Evolutionary conservation across 2,113 vertebrate genomes (phyloP), one percentile per base, ranked within the genome.

Genomic region (Ictalurus punctatus): DNA sequence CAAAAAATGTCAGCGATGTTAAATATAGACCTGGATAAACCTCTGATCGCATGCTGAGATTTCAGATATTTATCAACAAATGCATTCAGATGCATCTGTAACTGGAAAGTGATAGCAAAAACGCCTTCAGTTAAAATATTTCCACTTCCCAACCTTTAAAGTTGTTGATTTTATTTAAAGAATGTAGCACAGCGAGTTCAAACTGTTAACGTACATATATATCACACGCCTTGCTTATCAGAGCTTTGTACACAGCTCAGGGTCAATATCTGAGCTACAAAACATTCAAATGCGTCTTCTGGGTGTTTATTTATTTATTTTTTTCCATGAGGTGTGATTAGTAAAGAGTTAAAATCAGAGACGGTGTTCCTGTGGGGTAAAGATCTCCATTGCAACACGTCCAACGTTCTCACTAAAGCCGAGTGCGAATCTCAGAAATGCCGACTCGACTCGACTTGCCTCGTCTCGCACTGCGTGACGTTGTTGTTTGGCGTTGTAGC

Each of bases 271-370:
- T 34, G 34, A 34, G 34, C 34, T 34, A 34, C 34, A 34, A 34
- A 34, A 34, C 34, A 34, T 34, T 34, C 34, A 34, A 34, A 34
- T 34, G 34, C 1, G 34, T 34, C 34, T 34, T 34, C 34, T 34
- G 34, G 34, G 34, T 34, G 34, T 34, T 34, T 34, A 1, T 34
- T 34, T 34, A 34, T 48, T 10, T 78, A 4, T 16, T 67, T 27
- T 27, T 84, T 14, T 14, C 25, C 37, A 17, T 27, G 27, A 87
- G 44, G 44, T 83, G 25, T 58, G 52, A 59, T 58, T 34, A 34
- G 54, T 48, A 67, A 85, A 85, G 65, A 85, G 81, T 87, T 89
- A 76, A 83, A 83, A 76, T 34, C 78, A 27, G 54, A 52, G 44
- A 44, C 25, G 19, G 74, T 76, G 58, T 40, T 56, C 74, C n/a